These are phyloP conservation scores for Antigone vipio DNA, from an alignment of 2,113 vertebrate genomes.

Conservation along the genomic window DNA sequence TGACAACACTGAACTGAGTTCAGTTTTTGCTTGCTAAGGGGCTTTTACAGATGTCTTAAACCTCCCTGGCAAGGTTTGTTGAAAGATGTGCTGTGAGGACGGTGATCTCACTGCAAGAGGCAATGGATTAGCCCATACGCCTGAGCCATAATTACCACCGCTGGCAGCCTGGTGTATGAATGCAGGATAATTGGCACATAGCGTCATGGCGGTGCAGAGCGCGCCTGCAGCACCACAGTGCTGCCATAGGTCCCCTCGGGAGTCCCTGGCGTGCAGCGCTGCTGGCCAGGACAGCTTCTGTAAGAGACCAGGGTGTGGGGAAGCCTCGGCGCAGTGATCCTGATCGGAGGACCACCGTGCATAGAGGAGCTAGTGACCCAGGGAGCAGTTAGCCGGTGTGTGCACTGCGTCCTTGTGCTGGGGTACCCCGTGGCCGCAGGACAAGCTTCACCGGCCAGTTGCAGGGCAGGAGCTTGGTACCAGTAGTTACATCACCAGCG, in stretches of 20 bases:
- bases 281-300: background rate
- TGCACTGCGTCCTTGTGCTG: background rate
- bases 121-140: accelerated
- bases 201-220: accelerated
- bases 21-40: background rate
- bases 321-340: background rate
- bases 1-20: background rate
- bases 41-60: background rate
- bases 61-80: background rate
- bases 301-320: background rate
- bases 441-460: accelerated
- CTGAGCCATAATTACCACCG: background rate
- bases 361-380: accelerated
- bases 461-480: background rate
- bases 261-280: background rate
- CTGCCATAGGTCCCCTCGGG: accelerated
- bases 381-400: background rate
- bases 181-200: background rate
- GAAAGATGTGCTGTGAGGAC: background rate
- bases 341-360: background rate
- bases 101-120: background rate
- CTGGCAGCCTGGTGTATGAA: background rate
- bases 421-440: accelerated
- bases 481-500: accelerated
- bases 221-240: accelerated